Percentiles rank a stretch among this genome's conserved stretches.
These are phyloP conservation scores for Uria aalge DNA, from an alignment of 2,113 vertebrate genomes.

Conservation along the genomic window DNA sequence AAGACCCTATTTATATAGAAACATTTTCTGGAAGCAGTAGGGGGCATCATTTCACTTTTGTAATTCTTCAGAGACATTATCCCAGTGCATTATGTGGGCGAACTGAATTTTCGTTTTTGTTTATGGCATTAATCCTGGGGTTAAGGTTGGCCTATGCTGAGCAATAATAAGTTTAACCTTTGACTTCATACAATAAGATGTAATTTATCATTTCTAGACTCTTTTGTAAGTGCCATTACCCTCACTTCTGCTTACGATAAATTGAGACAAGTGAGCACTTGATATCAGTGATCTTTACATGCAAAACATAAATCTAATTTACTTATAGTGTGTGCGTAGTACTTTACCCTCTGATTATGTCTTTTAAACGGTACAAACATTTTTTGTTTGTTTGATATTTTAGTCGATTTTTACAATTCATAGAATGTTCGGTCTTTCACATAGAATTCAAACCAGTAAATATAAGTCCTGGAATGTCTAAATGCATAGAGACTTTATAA, in stretches of 20 bases:
- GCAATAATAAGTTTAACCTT: slow-evolving; percentile 75
- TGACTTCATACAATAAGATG: slow-evolving; percentile 55
- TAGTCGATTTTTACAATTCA: background rate
- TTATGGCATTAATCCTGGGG: slow-evolving; percentile 72
- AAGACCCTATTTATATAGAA: background rate
- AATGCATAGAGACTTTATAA: background rate
- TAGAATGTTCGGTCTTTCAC: background rate
- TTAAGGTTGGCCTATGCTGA: slow-evolving; percentile 66
- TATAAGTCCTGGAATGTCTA: background rate
- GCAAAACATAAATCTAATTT: background rate
- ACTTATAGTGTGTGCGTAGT: background rate
- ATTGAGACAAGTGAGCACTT: slow-evolving; percentile 9
- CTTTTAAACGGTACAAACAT: background rate
- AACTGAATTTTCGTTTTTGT: slow-evolving; percentile 55
- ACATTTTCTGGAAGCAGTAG: slow-evolving; percentile 55
- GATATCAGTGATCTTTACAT: background rate
- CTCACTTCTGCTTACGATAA: slow-evolving; percentile 38
- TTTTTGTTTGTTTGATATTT: background rate
- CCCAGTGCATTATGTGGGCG: background rate
- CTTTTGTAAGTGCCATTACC: background rate
- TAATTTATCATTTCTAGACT: slow-evolving; percentile 67
- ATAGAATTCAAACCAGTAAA: background rate
- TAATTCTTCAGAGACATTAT: slow-evolving; percentile 66
- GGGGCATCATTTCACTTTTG: slow-evolving; percentile 72
- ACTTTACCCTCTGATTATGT: background rate